Conservation (phyloP, 1,140 invertebrate species). For the Achroia grisella region DNA sequence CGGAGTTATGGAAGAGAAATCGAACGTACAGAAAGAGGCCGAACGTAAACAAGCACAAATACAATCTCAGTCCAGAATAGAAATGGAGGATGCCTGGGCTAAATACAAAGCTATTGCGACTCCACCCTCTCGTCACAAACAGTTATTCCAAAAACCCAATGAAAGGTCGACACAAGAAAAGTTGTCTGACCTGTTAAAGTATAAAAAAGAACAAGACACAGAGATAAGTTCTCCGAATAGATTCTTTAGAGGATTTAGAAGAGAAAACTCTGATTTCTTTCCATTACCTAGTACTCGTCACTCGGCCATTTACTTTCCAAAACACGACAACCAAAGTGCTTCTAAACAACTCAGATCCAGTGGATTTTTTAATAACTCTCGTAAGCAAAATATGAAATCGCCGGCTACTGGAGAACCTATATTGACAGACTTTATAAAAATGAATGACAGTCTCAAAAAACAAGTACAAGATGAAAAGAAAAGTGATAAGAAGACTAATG, state of each 20-base stretch:
- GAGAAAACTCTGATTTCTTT: constrained; percentile 88
- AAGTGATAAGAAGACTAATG: constrained; percentile 29
- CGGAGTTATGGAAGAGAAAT: constrained; percentile 52
- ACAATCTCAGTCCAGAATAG: constrained; percentile 54
- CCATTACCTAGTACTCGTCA: constrained; percentile 81
- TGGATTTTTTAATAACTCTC: constrained; percentile 78
- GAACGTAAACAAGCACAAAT: constrained; percentile 51
- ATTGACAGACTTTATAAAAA: constrained; percentile 81
- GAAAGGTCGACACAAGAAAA: constrained; percentile 62
- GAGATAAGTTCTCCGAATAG: constrained; percentile 79
- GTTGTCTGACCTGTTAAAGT: constrained; percentile 58
- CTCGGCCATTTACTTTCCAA: constrained; percentile 79
- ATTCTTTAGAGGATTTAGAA: constrained; percentile 84
- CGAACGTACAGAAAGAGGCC: constrained; percentile 49
- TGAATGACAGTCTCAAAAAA: constrained; percentile 71
- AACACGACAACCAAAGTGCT: constrained; percentile 67
- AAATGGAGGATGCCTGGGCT: constrained; percentile 61
- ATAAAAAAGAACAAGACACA: constrained; percentile 78
- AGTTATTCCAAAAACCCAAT: constrained; percentile 46
- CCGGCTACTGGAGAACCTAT: constrained; percentile 79
- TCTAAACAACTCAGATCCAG: constrained; percentile 74
- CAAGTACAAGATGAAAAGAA: constrained; percentile 44
- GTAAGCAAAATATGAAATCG: constrained; percentile 70
- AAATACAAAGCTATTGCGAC: constrained; percentile 68
- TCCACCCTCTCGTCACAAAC: constrained; percentile 57